Evolutionary conservation across 2,888 invertebrate species (phyloP), one percentile per base, ranked within the genome.

Genomic region (Erebia ligea): DNA sequence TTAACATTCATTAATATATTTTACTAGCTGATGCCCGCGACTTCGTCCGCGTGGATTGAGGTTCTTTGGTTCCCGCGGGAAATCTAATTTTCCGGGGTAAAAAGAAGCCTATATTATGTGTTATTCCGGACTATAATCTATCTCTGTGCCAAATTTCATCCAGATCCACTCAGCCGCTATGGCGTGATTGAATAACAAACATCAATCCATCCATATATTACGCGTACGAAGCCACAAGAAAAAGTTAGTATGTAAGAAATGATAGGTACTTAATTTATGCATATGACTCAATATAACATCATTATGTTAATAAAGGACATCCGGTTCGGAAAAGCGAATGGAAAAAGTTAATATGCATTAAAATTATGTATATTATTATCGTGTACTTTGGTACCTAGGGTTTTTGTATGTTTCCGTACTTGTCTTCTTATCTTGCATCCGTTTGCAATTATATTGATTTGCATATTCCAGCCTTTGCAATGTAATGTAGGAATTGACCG

Each of bases 391-490:
- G 42, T 42, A 45, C 45, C 45, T 13, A 19, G 56, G 21, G 56
- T 57, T 19, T 56, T 19, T 19, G 13, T 11, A 13, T 57, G 25
- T 34, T 57, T 57, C 15, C 56, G 56, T 13, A 10, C 21, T 6
- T 57, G 56, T 57, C 25, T 21, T 25, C 13, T 57, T 57, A 57
- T 57, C 56, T 21, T 13, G 5, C 13, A 57, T 57, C 56, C 56
- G 56, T 21, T 25, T 57, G 19, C 56, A 57, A 57, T 57, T 57
- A 57, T 57, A 57, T 57, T 25, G 56, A 25, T 57, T 57, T 57
- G 56, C 56, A 57, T 57, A 21, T 21, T 10, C 56, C 21, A 21
- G 25, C 56, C 13, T 21, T 57, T 57, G 56, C 13, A 19, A 56
- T 45, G 13, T 45, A 13, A 11, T 45, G 11, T 45, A 42, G 42